Evolutionary conservation across 2,113 vertebrate species (phyloP).

Genomic region (Noturus placidus): DNA sequence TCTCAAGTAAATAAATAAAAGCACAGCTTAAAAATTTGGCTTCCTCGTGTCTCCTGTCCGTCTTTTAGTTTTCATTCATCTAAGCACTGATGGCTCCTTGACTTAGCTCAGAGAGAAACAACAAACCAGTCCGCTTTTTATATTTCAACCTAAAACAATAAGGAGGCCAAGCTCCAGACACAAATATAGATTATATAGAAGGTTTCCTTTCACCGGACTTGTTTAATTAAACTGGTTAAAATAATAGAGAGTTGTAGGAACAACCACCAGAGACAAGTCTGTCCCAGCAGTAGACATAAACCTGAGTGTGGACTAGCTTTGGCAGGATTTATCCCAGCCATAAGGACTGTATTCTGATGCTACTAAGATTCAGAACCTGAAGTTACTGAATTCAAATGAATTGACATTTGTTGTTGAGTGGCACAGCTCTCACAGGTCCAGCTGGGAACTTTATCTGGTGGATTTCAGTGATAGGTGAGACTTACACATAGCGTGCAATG

Average conservation of each 20-base stretch:
- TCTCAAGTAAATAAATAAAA: conserved; percentile 15
- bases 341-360: background rate
- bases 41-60: background rate
- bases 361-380: background rate
- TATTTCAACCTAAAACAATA: background rate
- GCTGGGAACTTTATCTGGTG: background rate
- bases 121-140: background rate
- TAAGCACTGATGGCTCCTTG: background rate
- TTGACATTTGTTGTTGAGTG: background rate
- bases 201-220: background rate
- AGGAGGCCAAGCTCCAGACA: background rate
- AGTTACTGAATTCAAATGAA: background rate
- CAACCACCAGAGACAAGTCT: background rate
- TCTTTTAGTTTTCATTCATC: conserved; percentile 19
- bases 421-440: background rate
- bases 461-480: background rate
- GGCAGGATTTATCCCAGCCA: background rate
- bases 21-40: background rate
- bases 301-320: background rate
- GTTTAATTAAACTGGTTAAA: background rate
- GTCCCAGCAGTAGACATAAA: background rate
- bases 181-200: background rate
- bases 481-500: background rate
- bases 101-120: background rate
- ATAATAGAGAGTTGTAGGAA: background rate